Conservation (phyloP, 2,797 vertebrate species). For the Fistularia tabacaria region DNA sequence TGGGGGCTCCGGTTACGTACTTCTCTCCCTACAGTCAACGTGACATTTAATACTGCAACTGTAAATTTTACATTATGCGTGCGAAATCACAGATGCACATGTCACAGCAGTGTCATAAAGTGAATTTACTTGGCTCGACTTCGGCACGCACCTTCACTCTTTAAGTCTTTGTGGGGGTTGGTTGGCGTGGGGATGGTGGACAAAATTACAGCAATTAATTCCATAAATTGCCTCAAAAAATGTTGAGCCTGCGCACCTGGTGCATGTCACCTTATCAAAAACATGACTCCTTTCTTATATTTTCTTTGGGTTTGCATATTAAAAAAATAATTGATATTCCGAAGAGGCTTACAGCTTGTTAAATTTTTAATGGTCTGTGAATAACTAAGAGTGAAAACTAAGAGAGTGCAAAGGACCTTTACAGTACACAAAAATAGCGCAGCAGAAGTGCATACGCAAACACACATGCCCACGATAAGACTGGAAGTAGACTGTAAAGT, state of each 20-base stretch:
- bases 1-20: constrained; percentile 83
- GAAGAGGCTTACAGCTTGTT: constrained; percentile 51
- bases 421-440: constrained; percentile 30
- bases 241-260: constrained; percentile 49
- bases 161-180: constrained; percentile 56
- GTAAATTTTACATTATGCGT: constrained; percentile 84
- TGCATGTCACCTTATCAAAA: constrained; percentile 41
- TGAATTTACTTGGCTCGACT: constrained; percentile 78
- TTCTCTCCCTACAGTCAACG: constrained; percentile 64
- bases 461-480: constrained; percentile 1
- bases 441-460: constrained; percentile 21
- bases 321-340: constrained; percentile 57
- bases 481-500: constrained; percentile 4
- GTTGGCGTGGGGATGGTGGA: constrained; percentile 19
- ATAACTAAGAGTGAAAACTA: constrained; percentile 49
- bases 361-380: constrained; percentile 66
- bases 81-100: constrained; percentile 88
- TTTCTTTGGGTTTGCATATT: constrained; percentile 41
- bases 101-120: constrained; percentile 80
- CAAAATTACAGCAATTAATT: constrained; percentile 66
- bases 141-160: constrained; percentile 67
- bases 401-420: constrained; percentile 53
- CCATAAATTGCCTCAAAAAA: constrained; percentile 39
- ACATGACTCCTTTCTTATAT: constrained; percentile 23
- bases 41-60: constrained; percentile 84